Conservation (phyloP, 2,888 invertebrate species). For the Melanargia galathea region DNA sequence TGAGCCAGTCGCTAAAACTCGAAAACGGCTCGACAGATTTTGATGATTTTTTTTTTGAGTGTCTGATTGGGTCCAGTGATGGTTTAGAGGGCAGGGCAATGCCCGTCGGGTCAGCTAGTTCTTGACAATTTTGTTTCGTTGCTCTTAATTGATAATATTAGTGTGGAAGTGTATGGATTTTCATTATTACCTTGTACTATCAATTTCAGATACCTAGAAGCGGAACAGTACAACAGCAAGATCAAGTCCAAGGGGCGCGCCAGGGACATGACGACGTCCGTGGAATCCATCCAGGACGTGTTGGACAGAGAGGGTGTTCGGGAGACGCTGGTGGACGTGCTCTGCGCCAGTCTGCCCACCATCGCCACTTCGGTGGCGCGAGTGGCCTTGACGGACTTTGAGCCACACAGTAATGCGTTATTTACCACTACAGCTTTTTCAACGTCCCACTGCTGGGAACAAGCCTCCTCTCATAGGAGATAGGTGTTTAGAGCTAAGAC, state of each 20-base stretch:
- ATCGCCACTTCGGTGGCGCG: slow-evolving; percentile 71
- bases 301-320: slow-evolving; percentile 63
- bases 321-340: slow-evolving; percentile 78
- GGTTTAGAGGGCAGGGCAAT: too few species aligned
- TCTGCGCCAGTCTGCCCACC: slow-evolving; percentile 72
- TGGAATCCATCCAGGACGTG: slow-evolving; percentile 19
- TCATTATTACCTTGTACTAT: not conserved
- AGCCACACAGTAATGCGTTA: slow-evolving; percentile 52
- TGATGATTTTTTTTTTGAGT: too few species aligned
- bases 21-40: too few species aligned
- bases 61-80: too few species aligned
- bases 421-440: not conserved
- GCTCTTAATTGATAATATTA: too few species aligned
- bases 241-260: slow-evolving; percentile 50
- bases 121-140: too few species aligned
- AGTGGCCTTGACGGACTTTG: slow-evolving; percentile 50
- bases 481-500: too few species aligned
- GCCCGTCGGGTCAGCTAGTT: too few species aligned
- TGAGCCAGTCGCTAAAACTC: too few species aligned
- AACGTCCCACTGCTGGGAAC: too few species aligned
- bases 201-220: slow-evolving; percentile 76
- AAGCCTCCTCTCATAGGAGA: too few species aligned
- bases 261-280: slow-evolving; percentile 17
- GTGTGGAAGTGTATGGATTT: too few species aligned
- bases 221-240: slow-evolving; percentile 75